Percentiles rank a stretch among this genome's conserved stretches.
Conservation (phyloP, 1,140 invertebrate species). For the Leptinotarsa texana region DNA sequence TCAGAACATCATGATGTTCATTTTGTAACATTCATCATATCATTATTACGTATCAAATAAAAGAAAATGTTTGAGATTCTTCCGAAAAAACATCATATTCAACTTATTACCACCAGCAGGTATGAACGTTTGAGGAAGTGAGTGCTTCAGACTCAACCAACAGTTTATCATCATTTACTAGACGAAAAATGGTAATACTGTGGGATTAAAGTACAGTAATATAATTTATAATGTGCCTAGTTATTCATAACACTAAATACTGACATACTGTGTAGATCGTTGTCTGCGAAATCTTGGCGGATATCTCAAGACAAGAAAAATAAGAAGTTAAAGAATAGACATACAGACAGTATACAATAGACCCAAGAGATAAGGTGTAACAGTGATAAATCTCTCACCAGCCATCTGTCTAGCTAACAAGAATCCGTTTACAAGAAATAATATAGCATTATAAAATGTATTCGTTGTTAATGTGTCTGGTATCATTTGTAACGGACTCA, state of each 20-base stretch:
- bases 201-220: conserved; percentile 20
- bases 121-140: background rate
- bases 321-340: conserved; percentile 10
- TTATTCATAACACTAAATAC: conserved; percentile 18
- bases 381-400: conserved; percentile 14
- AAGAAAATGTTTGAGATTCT: too few species aligned
- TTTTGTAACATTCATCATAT: too few species aligned
- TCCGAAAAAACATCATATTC: too few species aligned
- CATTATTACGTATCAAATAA: too few species aligned
- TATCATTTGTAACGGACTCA: background rate
- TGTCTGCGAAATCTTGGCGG: background rate
- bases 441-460: conserved; percentile 1
- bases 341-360: conserved; percentile 5
- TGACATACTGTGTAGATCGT: conserved; percentile 11
- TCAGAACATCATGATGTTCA: too few species aligned
- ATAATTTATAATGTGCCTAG: conserved; percentile 4
- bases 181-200: background rate
- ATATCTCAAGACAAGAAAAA: conserved; percentile 9
- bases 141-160: background rate
- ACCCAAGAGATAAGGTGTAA: conserved; percentile 11
- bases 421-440: conserved; percentile 9
- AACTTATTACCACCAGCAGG: background rate
- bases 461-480: background rate
- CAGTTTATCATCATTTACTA: conserved; percentile 8
- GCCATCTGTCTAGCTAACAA: conserved; percentile 14